phyloP scores from a whole-genome alignment of 2,113 vertebrate genomes.

The Pseudonaja textilis region DNA sequence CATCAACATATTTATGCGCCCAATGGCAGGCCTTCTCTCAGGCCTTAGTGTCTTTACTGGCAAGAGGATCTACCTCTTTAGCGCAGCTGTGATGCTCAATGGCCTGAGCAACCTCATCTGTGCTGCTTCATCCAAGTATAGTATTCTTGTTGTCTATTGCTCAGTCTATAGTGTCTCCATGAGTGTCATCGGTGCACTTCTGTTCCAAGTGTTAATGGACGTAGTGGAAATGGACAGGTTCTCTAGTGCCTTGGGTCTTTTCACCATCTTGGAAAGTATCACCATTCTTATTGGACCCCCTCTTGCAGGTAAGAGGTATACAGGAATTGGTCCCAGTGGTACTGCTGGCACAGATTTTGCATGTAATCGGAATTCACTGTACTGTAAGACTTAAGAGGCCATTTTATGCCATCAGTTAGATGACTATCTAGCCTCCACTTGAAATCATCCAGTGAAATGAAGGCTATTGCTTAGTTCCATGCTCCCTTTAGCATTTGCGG shows the following conservation, averaged over 20 bases:
- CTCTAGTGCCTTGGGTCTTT: slow-evolving; percentile 87
- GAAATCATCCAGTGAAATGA: not conserved
- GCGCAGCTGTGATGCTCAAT: slow-evolving; percentile 71
- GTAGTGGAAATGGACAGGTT: slow-evolving; percentile 87
- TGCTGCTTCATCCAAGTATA: slow-evolving; percentile 70
- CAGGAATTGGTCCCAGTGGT: not conserved
- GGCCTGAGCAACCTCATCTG: slow-evolving; percentile 90
- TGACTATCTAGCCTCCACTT: not conserved
- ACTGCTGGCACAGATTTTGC: not conserved
- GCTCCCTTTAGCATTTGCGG: not conserved
- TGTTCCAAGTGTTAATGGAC: slow-evolving; percentile 93
- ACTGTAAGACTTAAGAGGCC: not conserved
- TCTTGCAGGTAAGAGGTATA: slow-evolving; percentile 77
- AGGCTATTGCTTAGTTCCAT: not conserved
- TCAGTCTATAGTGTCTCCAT: slow-evolving; percentile 82
- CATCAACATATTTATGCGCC: slow-evolving; percentile 87
- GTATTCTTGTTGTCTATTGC: slow-evolving; percentile 77
- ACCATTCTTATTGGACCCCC: slow-evolving; percentile 86
- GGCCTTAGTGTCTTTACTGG: slow-evolving; percentile 72
- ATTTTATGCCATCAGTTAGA: not conserved
- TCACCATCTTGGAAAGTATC: slow-evolving; percentile 84
- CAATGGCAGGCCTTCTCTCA: slow-evolving; percentile 76
- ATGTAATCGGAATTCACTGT: not conserved
- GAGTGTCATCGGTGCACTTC: slow-evolving; percentile 81
- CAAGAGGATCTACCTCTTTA: slow-evolving; percentile 81